Conservation (phyloP, 2,113 vertebrate species). For the Acanthochromis polyacanthus region DNA sequence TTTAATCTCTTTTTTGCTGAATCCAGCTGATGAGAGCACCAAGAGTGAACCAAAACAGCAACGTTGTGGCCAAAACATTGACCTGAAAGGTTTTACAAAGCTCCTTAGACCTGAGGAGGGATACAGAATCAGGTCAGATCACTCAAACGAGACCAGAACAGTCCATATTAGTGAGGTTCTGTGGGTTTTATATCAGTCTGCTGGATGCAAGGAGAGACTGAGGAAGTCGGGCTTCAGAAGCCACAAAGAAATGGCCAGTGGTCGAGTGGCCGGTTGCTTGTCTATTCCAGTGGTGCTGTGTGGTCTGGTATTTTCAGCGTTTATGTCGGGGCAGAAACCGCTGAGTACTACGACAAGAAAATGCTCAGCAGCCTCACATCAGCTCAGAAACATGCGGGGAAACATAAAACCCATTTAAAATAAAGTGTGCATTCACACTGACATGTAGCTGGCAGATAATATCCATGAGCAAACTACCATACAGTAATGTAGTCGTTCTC, state of each 20-base stretch:
- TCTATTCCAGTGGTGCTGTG: constrained; percentile 65
- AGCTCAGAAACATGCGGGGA: constrained; percentile 11
- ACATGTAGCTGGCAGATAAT: not conserved
- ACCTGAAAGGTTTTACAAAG: not conserved
- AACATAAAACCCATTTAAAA: constrained; percentile 11
- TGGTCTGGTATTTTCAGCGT: constrained; percentile 74
- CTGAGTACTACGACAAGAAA: constrained; percentile 36
- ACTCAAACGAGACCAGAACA: not conserved
- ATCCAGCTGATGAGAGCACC: not conserved
- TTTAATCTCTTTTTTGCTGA: not conserved
- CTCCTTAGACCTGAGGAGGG: not conserved
- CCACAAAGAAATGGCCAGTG: constrained; percentile 60
- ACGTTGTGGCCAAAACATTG: not conserved
- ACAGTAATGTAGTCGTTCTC: constrained; percentile 4
- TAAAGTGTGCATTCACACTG: not conserved
- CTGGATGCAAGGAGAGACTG: constrained; percentile 44
- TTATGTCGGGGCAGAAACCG: constrained; percentile 58
- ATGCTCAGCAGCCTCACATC: constrained; percentile 16
- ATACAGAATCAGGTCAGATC: not conserved
- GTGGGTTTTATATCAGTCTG: constrained; percentile 41
- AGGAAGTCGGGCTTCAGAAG: constrained; percentile 34
- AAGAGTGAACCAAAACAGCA: not conserved
- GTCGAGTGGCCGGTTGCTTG: constrained; percentile 45
- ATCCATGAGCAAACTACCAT: not conserved
- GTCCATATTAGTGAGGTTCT: constrained; percentile 6